phyloP scores from a whole-genome alignment of 2,113 vertebrate genomes.

The Notiomystis cincta region DNA sequence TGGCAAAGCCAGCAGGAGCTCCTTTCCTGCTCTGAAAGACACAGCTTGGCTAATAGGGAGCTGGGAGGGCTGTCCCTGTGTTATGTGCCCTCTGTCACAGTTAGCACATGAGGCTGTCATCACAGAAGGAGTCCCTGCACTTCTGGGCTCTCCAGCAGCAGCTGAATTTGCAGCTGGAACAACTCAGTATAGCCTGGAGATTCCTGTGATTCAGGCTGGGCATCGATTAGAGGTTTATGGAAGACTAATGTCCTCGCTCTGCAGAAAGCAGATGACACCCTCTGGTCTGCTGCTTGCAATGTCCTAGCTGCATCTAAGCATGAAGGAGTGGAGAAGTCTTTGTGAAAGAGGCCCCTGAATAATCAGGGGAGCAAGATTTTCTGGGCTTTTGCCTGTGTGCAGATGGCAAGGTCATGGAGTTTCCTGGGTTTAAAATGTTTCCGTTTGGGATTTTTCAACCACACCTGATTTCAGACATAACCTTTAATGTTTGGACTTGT shows the following conservation, averaged over 20 bases:
- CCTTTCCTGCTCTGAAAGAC: not conserved
- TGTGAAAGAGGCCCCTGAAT: not conserved
- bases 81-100: not conserved
- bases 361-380: not conserved
- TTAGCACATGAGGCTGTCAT: not conserved
- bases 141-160: not conserved
- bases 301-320: not conserved
- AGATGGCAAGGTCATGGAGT: not conserved
- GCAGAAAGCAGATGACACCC: not conserved
- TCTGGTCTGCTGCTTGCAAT: not conserved
- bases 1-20: not conserved
- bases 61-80: not conserved
- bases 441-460: not conserved
- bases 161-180: not conserved
- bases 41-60: not conserved
- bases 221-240: not conserved
- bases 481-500: not conserved
- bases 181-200: not conserved
- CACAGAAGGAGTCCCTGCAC: not conserved
- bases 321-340: not conserved
- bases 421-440: not conserved
- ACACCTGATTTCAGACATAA: conserved; percentile 7
- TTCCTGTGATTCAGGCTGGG: not conserved
- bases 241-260: not conserved
- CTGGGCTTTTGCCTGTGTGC: not conserved